Evolutionary conservation across 2,113 vertebrate genomes (phyloP), one percentile per base, ranked within the genome.

Genomic region (Ginglymostoma cirratum): DNA sequence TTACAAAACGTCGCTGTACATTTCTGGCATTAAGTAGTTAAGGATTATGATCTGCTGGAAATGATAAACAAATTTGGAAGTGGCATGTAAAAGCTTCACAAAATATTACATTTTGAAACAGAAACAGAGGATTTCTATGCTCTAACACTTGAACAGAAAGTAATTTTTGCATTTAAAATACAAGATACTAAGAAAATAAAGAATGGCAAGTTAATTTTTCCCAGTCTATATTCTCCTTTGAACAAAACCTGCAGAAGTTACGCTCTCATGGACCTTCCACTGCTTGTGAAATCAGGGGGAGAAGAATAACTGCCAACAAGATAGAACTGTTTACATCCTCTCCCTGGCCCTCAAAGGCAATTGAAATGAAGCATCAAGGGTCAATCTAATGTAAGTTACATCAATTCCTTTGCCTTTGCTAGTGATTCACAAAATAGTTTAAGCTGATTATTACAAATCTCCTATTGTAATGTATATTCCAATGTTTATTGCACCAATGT

Each of bases 371-470:
- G 38, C 7, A 66, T 42, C 55, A 93, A 66, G 89, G 61, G 61
- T 66, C 38, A 6, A 66, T 93, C 61, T 23, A 90, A 90, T 90
- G 30, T 30, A 61, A 34, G 89, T 17, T 90, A 61, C 27, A 90
- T 90, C 87, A 90, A 27, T 93, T 93, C 23, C 55, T n/a, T 5
- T 66, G n/a, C 89, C 52, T 38, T 66, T 66, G 38, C 38, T 83
- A 83, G 80, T 83, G 38, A 83, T 45, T 83, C 80, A 66, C 7
- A 93, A n/a, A 34, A 65, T 34, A 66, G 89, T 66, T 93, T 61
- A n/a, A 93, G 61, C 52, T 15, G 55, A 92, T 92, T 61, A 92
- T 92, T 61, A 92, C 52, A 61, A 92, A 61, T n/a, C 87, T 34
- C 87, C 65, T 92, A 92, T 61, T 92, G 66, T 93, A 38, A 93